Percentiles rank a stretch among this genome's conserved stretches.
Evolutionary conservation across 2,888 invertebrate genomes (phyloP).

Genomic region (Tiliacea citrago): DNA sequence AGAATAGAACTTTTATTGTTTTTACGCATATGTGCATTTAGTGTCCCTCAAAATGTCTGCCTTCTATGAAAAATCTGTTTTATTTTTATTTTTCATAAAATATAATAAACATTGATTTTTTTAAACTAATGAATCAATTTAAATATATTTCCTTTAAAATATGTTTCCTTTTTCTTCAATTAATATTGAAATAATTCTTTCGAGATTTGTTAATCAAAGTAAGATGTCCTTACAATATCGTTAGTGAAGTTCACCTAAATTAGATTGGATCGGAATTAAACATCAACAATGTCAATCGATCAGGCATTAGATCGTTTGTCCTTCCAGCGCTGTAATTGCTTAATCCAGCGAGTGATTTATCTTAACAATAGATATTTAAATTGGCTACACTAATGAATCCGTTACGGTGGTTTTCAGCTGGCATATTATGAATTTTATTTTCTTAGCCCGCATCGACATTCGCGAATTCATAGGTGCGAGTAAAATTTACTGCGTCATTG

Average conservation of each 20-base stretch:
- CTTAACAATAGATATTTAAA: constrained; percentile 15
- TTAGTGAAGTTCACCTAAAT: constrained; percentile 29
- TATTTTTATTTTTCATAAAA: too few relatives aligned
- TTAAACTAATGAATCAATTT: too few relatives aligned
- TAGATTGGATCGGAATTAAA: constrained; percentile 53
- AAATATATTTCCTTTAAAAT: too few relatives aligned
- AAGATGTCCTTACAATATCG: constrained; percentile 6
- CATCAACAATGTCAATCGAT: constrained; percentile 53
- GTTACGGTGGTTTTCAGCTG: background rate
- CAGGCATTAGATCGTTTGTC: constrained; percentile 52
- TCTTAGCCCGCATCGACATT: constrained; percentile 4
- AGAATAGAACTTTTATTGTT: too few relatives aligned
- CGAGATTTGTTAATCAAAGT: constrained; percentile 31
- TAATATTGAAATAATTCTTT: background rate
- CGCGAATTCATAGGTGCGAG: background rate
- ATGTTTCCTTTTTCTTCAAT: background rate
- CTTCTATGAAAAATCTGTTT: too few relatives aligned
- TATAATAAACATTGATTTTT: too few relatives aligned
- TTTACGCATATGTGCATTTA: too few relatives aligned
- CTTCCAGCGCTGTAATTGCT: constrained; percentile 59
- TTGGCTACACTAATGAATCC: background rate
- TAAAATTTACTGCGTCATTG: background rate
- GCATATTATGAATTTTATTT: background rate
- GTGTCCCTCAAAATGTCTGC: too few relatives aligned
- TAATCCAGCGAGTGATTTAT: constrained; percentile 56